Evolutionary conservation across 2,113 vertebrate species (phyloP).

Genomic region (Neolamprologus variostigma): DNA sequence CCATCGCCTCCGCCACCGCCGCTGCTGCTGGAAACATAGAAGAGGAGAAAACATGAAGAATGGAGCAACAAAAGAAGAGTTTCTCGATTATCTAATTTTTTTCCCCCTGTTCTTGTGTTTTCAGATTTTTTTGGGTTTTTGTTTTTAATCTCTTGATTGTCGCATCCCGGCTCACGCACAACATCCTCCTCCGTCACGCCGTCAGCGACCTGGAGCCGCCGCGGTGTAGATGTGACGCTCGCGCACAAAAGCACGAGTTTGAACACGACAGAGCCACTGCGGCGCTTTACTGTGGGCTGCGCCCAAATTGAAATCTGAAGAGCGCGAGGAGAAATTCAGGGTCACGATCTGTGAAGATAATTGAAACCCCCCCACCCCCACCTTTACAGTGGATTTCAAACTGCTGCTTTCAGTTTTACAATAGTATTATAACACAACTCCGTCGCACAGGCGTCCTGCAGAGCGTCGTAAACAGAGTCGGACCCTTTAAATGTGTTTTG

Average conservation of each 20-base stretch:
- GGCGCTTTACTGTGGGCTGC: background rate
- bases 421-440: background rate
- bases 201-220: background rate
- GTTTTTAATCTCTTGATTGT: slow-evolving; percentile 38
- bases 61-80: background rate
- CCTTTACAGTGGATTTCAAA: background rate
- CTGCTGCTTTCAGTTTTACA: background rate
- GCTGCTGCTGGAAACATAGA: slow-evolving; percentile 31
- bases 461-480: background rate
- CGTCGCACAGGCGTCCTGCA: background rate
- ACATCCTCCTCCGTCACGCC: background rate
- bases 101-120: background rate
- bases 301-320: background rate
- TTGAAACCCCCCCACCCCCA: background rate
- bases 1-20: background rate
- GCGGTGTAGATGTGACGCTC: background rate
- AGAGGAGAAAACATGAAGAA: slow-evolving; percentile 10
- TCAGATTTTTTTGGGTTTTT: background rate
- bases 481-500: background rate
- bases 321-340: background rate
- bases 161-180: slow-evolving; percentile 27
- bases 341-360: slow-evolving; percentile 18
- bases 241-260: background rate
- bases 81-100: background rate
- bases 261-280: background rate